A percentile compares a stretch with the other conserved stretches of the same genome.
phyloP scores from a whole-genome alignment of 2,888 invertebrate genomes.

The Sarcophaga carnaria region DNA sequence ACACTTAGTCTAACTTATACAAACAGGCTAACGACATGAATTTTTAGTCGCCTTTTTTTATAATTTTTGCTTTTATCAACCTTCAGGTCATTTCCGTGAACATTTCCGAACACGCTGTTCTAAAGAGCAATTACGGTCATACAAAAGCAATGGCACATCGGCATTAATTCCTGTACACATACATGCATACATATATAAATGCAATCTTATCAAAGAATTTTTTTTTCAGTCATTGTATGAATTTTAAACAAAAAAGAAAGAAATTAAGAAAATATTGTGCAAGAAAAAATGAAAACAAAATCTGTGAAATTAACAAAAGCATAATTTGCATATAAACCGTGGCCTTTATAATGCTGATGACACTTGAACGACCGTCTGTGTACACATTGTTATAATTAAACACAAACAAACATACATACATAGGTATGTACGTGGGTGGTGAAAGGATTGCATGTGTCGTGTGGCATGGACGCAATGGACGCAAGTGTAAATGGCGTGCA shows the following conservation, averaged over 20 bases:
- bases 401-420: too few species aligned
- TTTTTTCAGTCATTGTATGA: too few species aligned
- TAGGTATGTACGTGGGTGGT: too few species aligned
- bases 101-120: constrained; percentile 59
- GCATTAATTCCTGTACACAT: too few species aligned
- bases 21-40: not conserved
- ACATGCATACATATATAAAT: too few species aligned
- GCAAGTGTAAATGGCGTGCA: constrained; percentile 52
- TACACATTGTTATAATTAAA: not conserved
- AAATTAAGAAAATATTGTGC: not conserved
- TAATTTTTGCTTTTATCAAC: constrained; percentile 57
- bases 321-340: constrained; percentile 66
- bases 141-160: not conserved
- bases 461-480: constrained; percentile 26
- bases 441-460: too few species aligned
- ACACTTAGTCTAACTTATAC: not conserved
- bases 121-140: constrained; percentile 59
- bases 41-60: not conserved
- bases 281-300: not conserved
- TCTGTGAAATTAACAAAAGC: constrained; percentile 42
- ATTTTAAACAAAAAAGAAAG: not conserved
- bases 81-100: constrained; percentile 68
- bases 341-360: constrained; percentile 64
- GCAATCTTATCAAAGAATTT: too few species aligned
- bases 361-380: constrained; percentile 64